phyloP scores from a whole-genome alignment of 2,113 vertebrate species.

The Litocranius walleri region DNA sequence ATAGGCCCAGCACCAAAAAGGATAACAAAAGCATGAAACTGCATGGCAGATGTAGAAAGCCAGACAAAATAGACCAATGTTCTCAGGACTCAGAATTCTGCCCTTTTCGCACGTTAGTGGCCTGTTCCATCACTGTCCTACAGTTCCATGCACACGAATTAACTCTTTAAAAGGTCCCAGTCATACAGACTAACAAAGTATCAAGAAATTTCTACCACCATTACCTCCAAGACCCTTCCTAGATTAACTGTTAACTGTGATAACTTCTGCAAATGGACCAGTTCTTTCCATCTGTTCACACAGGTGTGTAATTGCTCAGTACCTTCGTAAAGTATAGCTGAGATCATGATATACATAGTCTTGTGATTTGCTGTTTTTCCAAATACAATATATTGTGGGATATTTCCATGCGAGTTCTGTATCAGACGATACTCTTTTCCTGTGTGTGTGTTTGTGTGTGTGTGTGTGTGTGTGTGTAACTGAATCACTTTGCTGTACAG shows the following conservation, averaged over 20 bases:
- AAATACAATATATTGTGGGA: neutral
- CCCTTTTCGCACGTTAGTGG: neutral
- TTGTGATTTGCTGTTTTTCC: neutral
- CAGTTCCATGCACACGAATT: neutral
- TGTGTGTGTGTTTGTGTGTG: neutral
- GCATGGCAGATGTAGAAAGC: neutral
- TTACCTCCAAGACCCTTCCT: neutral
- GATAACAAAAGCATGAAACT: neutral
- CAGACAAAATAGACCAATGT: too few species aligned
- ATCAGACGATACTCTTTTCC: neutral
- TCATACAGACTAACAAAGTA: neutral
- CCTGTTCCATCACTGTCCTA: neutral
- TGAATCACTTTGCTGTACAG: neutral
- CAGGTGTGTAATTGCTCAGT: accelerated
- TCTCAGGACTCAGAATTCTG: neutral
- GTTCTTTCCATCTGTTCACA: neutral
- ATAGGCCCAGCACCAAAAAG: neutral
- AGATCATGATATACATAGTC: neutral
- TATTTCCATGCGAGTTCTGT: neutral
- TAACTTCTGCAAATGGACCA: neutral
- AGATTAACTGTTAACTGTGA: neutral
- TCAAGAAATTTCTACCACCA: neutral
- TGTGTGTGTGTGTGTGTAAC: neutral
- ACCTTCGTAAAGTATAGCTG: neutral
- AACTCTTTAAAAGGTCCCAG: neutral